These are phyloP conservation scores for Zaprionus capensis DNA, from an alignment of 1,140 invertebrate genomes.

Conservation along the genomic window DNA sequence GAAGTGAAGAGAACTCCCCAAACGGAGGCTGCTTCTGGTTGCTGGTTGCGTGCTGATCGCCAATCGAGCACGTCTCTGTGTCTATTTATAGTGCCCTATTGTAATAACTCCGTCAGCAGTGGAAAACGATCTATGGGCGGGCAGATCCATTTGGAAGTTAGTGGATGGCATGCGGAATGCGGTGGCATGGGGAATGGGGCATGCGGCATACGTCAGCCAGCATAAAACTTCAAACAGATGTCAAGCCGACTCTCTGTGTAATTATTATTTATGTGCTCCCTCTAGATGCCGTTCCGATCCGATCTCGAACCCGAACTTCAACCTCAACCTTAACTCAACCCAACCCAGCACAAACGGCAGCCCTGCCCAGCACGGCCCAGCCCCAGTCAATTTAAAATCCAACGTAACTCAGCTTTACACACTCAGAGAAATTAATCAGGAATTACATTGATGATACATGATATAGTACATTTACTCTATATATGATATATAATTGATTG, in stretches of 20 bases:
- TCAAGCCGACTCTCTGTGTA: constrained; percentile 55
- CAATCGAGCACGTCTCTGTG: constrained; percentile 8
- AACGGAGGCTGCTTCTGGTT: constrained; percentile 5
- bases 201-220: constrained; percentile 34
- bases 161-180: background rate
- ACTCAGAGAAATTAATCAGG: background rate
- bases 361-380: background rate
- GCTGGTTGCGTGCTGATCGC: constrained; percentile 56
- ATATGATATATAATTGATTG: background rate
- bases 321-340: constrained; percentile 7
- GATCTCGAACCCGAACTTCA: background rate
- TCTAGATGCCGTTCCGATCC: constrained; percentile 7
- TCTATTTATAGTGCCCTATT: constrained; percentile 62
- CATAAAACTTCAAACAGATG: constrained; percentile 68
- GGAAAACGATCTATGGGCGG: constrained; percentile 30
- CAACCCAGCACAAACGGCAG: constrained; percentile 19
- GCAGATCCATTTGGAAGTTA: constrained; percentile 8
- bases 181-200: background rate
- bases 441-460: background rate
- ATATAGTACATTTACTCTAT: background rate
- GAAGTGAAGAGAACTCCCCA: background rate
- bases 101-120: constrained; percentile 60
- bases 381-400: background rate
- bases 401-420: constrained; percentile 2
- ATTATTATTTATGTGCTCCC: constrained; percentile 64